A percentile compares a stretch with the other conserved stretches of the same genome.
Conservation (phyloP, 1,140 invertebrate species). For the Pogonomyrmex californicus region DNA sequence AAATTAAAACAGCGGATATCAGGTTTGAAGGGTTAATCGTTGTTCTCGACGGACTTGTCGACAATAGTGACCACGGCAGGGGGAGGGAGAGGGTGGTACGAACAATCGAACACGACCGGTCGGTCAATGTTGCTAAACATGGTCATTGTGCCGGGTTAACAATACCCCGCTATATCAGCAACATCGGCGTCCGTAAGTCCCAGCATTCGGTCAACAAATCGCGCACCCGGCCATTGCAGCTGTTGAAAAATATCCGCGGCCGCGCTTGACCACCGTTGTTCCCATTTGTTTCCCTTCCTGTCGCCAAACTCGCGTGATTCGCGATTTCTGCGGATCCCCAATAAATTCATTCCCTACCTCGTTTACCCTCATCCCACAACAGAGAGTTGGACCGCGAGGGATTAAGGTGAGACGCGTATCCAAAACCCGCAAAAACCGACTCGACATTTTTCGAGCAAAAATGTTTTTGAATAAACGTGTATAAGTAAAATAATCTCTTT, state of each 20-base stretch:
- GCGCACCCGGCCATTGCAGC: conserved; percentile 60
- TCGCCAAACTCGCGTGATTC: conserved; percentile 44
- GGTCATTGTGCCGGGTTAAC: conserved; percentile 81
- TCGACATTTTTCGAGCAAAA: too few species aligned
- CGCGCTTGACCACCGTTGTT: conserved; percentile 44
- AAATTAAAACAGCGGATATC: background rate
- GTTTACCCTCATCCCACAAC: background rate
- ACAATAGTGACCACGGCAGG: conserved; percentile 60
- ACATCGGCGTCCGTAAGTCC: conserved; percentile 73
- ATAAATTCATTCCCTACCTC: background rate
- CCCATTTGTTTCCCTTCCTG: conserved; percentile 57
- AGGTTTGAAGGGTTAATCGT: conserved; percentile 50
- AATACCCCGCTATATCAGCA: conserved; percentile 80
- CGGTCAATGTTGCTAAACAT: conserved; percentile 78
- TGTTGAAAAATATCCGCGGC: conserved; percentile 80
- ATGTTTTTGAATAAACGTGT: too few species aligned
- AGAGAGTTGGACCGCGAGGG: background rate
- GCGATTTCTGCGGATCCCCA: conserved; percentile 7
- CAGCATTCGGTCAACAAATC: conserved; percentile 78
- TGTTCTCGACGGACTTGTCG: conserved; percentile 48
- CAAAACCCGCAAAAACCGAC: too few species aligned
- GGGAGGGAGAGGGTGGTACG: conserved; percentile 42
- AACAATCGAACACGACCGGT: conserved; percentile 79
- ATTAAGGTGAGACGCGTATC: background rate
- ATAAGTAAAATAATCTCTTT: too few species aligned